A percentile compares a stretch with the other conserved stretches of the same genome.
Evolutionary conservation across 2,888 invertebrate genomes (phyloP).

Genomic region (Drosophila macrospina): DNA sequence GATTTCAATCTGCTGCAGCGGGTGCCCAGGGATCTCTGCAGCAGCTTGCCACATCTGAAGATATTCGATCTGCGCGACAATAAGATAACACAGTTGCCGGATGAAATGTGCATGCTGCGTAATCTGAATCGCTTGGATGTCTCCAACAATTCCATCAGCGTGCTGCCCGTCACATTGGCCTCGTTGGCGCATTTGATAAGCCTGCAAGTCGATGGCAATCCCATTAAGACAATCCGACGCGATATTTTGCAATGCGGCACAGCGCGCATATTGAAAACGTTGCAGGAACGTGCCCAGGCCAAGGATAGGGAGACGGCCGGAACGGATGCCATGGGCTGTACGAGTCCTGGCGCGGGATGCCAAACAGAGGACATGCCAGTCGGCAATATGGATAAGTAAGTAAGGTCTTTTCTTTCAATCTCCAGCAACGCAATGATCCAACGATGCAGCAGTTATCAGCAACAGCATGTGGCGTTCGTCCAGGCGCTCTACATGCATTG

Average conservation of each 20-base stretch:
- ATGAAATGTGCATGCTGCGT: constrained; percentile 91
- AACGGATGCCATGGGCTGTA: not conserved
- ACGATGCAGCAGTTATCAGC: constrained; percentile 34
- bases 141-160: constrained; percentile 91
- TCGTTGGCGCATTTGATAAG: constrained; percentile 92
- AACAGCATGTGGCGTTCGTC: constrained; percentile 3
- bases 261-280: constrained; percentile 91
- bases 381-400: constrained; percentile 71
- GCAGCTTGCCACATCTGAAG: constrained; percentile 90
- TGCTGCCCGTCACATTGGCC: constrained; percentile 89
- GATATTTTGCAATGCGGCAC: constrained; percentile 95
- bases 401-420: not conserved
- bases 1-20: constrained; percentile 86
- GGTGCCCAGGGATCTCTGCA: constrained; percentile 90
- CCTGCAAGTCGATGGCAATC: constrained; percentile 94
- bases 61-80: constrained; percentile 93
- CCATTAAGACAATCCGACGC: constrained; percentile 91
- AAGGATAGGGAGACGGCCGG: constrained; percentile 40
- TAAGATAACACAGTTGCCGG: constrained; percentile 91
- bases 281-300: constrained; percentile 87
- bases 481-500: constrained; percentile 13
- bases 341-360: no score
- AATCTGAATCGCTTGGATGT: constrained; percentile 93
- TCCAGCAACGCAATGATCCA: constrained; percentile 23
- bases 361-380: constrained; percentile 53